These are phyloP conservation scores for Distichodus sexfasciatus DNA, from an alignment of 2,797 vertebrate species.

Conservation along the genomic window DNA sequence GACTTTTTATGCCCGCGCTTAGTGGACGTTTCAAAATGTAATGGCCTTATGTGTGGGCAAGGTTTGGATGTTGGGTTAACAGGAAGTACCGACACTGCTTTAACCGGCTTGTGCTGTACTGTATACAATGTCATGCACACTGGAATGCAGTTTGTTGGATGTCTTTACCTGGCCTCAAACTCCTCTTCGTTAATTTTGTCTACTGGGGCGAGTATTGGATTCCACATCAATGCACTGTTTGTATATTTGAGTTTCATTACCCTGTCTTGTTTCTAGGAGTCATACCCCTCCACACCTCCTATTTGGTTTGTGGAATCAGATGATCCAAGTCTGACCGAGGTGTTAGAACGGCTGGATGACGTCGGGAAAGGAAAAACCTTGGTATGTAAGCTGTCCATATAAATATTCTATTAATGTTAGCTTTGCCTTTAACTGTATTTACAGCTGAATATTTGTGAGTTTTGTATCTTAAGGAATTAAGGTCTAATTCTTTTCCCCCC, in stretches of 20 bases:
- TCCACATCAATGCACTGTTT: neutral
- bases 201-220: neutral
- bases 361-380: constrained; percentile 90
- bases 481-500: neutral
- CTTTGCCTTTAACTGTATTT: too few relatives aligned
- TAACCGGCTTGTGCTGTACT: neutral
- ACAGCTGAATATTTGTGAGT: too few relatives aligned
- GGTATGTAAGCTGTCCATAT: constrained; percentile 68
- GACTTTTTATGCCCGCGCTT: neutral
- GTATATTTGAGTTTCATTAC: neutral
- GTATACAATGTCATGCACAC: neutral
- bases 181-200: neutral
- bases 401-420: neutral
- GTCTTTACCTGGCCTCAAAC: neutral
- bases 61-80: neutral
- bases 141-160: neutral
- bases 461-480: neutral
- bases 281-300: constrained; percentile 91
- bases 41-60: neutral
- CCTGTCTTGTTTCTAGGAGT: constrained; percentile 75
- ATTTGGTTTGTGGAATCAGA: constrained; percentile 99
- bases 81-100: constrained; percentile 3
- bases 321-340: constrained; percentile 93
- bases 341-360: constrained; percentile 92
- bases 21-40: neutral